Conservation (phyloP, 2,113 vertebrate genomes). For the Orientallactaga bullata region DNA sequence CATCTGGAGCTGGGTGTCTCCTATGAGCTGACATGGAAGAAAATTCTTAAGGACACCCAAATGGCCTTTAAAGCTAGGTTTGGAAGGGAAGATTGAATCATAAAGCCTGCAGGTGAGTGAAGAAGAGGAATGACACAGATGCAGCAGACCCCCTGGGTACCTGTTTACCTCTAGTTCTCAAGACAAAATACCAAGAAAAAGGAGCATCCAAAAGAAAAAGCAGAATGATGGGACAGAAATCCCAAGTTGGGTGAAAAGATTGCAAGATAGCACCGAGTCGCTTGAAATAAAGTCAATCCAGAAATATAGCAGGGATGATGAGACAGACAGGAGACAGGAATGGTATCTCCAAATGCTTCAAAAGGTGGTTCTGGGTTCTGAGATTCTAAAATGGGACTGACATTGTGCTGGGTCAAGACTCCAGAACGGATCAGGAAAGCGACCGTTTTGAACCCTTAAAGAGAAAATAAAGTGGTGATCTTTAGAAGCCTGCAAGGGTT, state of each 20-base stretch:
- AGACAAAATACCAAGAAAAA: constrained; percentile 25
- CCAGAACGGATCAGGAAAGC: constrained; percentile 48
- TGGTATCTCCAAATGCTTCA: not conserved
- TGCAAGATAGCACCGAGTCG: not conserved
- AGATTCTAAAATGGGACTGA: constrained; percentile 46
- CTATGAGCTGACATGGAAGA: constrained; percentile 47
- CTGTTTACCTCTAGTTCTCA: not conserved
- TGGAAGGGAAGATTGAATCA: not conserved
- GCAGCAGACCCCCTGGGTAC: not conserved
- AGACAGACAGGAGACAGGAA: not conserved
- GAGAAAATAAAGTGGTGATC: constrained; percentile 29
- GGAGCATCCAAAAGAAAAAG: not conserved
- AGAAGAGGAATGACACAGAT: not conserved
- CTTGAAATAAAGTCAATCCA: not conserved
- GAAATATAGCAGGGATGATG: not conserved
- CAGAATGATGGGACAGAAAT: not conserved
- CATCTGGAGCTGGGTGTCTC: constrained; percentile 64
- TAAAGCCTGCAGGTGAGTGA: constrained; percentile 37
- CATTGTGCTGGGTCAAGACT: constrained; percentile 66
- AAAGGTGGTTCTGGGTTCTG: not conserved
- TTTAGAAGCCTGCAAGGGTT: constrained; percentile 39
- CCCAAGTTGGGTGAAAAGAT: not conserved
- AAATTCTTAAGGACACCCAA: constrained; percentile 57
- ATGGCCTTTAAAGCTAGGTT: constrained; percentile 63
- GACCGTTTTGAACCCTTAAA: constrained; percentile 19